Evolutionary conservation across 1,140 invertebrate species (phyloP).

Genomic region (Amyelois transitella): DNA sequence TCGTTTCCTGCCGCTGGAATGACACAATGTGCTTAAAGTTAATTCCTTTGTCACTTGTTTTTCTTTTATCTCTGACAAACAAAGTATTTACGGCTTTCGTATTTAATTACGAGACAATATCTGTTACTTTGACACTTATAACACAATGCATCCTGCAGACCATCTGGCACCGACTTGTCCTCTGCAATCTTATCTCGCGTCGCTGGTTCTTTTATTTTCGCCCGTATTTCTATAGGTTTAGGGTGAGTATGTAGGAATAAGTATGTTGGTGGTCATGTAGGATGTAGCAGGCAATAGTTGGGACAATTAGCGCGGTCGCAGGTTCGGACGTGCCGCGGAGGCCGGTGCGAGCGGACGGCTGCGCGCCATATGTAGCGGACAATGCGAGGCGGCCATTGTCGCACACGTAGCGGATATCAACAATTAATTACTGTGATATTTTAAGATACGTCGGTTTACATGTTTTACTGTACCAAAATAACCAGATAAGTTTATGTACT

Average conservation of each 20-base stretch:
- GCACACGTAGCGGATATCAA: neutral
- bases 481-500: too few relatives aligned
- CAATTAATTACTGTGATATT: neutral
- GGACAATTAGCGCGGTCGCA: conserved; percentile 30
- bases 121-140: conserved; percentile 44
- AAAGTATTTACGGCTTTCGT: conserved; percentile 33
- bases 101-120: conserved; percentile 32
- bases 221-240: neutral
- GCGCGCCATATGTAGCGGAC: conserved; percentile 24
- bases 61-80: conserved; percentile 31
- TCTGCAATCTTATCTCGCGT: conserved; percentile 1
- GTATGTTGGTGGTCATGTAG: conserved; percentile 15
- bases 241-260: neutral
- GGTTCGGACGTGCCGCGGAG: conserved; percentile 14
- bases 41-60: conserved; percentile 10
- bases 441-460: neutral
- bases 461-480: too few relatives aligned
- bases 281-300: conserved; percentile 28
- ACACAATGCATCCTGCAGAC: conserved; percentile 39
- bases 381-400: neutral
- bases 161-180: conserved; percentile 41
- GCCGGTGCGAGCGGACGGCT: conserved; percentile 16
- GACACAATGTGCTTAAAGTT: neutral
- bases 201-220: neutral
- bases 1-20: neutral